Evolutionary conservation across 2,797 vertebrate species (phyloP), one percentile per base, ranked within the genome.

Genomic region (Coendou prehensilis): DNA sequence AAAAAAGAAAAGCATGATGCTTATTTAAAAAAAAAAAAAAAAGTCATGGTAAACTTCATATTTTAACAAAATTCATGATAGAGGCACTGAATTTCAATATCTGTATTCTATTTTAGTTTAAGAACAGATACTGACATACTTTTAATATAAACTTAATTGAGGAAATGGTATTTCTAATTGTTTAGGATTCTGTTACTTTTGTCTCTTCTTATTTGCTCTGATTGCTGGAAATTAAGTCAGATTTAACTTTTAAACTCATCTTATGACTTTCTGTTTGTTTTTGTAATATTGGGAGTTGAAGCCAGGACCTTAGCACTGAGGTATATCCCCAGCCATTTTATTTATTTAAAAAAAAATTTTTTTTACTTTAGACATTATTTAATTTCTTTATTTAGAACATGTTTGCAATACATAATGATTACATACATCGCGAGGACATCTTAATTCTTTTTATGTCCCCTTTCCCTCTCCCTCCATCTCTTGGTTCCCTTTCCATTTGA

Each of bases 21-120:
- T 78, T 95, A 26, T 47, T 75, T 20, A 9, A 37, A 2, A 78
- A 91, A 88, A 84, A 88, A 91, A 10, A 41, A 2, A 78, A 89
- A 85, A 88, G 85, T 33, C 67, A 61, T 63, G 15, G 15, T 89
- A 71, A 95, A 61, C 17, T 67, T 85, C 2, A 33, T 75, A 28
- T 80, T 84, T 78, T 84, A 87, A 97, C 76, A 76, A 84, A 88
- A 91, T 59, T 89, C 26, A 33, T 92, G 13, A n/a, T 93, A 59
- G 14, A 95, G 37, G 59, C 30, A 50, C n/a, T 93, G 18, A 15
- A 28, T 89, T 96, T 96, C 83, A 11, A 33, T 89, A 56, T 59
- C 17, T 59, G 1, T 82, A 50, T 54, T 81, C 45, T 90, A 5
- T 71, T 95, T 87, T 78, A 79, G 61, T 83, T 92, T 83, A 90